phyloP scores from a whole-genome alignment of 2,888 invertebrate genomes.

The Galeopsomyia nigrocyanea region DNA sequence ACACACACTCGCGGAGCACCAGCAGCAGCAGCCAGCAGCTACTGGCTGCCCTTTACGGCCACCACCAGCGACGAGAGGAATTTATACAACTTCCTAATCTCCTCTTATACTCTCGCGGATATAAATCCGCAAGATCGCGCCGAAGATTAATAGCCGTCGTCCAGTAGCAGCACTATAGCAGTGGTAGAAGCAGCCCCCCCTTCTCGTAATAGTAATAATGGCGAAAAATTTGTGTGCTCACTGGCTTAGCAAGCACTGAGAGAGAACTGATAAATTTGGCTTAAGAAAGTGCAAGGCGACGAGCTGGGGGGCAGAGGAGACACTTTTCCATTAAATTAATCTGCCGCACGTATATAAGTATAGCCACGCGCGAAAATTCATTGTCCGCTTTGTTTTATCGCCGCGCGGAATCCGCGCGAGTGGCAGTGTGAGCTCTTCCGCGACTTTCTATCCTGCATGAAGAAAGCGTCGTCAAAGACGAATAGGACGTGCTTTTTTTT shows the following conservation, averaged over 20 bases:
- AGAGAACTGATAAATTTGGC: constrained; percentile 20
- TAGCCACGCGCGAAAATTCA: not conserved
- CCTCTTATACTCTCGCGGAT: not conserved
- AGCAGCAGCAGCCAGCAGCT: not conserved
- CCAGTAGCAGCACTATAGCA: too few relatives aligned
- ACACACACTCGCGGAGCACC: not conserved
- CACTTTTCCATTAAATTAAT: constrained; percentile 29
- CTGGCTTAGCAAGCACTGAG: not conserved
- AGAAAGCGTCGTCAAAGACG: too few relatives aligned
- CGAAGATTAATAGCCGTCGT: constrained; percentile 38
- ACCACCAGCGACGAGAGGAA: constrained; percentile 11
- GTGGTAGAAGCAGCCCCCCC: constrained; percentile 1
- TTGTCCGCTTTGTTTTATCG: too few relatives aligned
- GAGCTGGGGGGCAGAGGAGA: too few relatives aligned
- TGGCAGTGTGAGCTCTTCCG: too few relatives aligned
- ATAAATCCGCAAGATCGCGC: constrained; percentile 36
- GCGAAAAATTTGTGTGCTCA: not conserved
- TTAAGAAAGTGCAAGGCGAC: not conserved
- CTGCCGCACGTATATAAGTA: not conserved
- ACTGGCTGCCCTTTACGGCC: constrained; percentile 22
- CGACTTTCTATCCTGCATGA: too few relatives aligned
- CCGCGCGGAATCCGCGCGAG: too few relatives aligned
- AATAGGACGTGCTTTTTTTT: too few relatives aligned
- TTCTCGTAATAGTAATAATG: not conserved
- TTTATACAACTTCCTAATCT: constrained; percentile 44